A percentile compares a stretch with the other conserved stretches of the same genome.
Conservation (phyloP, 2,888 invertebrate genomes). For the Diarsia dahlii region DNA sequence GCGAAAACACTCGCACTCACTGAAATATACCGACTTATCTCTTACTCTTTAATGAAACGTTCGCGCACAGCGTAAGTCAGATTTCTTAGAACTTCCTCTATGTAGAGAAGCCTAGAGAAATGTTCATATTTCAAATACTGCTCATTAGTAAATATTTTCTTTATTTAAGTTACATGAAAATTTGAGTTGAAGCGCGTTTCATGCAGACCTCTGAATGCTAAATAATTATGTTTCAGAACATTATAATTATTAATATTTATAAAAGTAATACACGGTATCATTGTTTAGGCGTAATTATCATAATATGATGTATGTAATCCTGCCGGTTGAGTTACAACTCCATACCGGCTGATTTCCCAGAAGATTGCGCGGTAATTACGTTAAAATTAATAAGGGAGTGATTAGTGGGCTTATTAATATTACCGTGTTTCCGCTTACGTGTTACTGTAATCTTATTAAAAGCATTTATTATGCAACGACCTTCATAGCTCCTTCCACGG, state of each 20-base stretch:
- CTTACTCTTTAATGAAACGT: not conserved
- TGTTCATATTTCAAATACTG: not conserved
- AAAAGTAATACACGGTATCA: not conserved
- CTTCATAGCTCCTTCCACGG: not conserved
- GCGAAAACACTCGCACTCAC: not conserved
- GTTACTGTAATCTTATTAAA: slow-evolving; percentile 13
- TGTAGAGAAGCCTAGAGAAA: not conserved
- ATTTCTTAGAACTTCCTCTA: not conserved
- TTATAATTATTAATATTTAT: not conserved
- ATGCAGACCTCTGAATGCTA: not conserved
- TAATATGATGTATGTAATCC: slow-evolving; percentile 9
- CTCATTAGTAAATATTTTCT: not conserved
- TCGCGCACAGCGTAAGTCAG: not conserved
- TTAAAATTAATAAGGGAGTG: slow-evolving; percentile 34
- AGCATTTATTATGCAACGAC: not conserved
- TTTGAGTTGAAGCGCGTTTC: not conserved
- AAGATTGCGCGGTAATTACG: slow-evolving; percentile 39
- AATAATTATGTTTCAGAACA: not conserved
- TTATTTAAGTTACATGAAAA: not conserved
- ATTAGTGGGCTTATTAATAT: slow-evolving; percentile 34
- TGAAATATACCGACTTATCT: not conserved
- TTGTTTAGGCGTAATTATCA: not conserved
- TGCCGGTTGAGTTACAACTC: slow-evolving; percentile 8
- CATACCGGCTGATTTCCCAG: slow-evolving; percentile 41
- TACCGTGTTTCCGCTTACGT: not conserved